phyloP scores from a whole-genome alignment of 2,797 vertebrate genomes.

The Orestias chungarensis region DNA sequence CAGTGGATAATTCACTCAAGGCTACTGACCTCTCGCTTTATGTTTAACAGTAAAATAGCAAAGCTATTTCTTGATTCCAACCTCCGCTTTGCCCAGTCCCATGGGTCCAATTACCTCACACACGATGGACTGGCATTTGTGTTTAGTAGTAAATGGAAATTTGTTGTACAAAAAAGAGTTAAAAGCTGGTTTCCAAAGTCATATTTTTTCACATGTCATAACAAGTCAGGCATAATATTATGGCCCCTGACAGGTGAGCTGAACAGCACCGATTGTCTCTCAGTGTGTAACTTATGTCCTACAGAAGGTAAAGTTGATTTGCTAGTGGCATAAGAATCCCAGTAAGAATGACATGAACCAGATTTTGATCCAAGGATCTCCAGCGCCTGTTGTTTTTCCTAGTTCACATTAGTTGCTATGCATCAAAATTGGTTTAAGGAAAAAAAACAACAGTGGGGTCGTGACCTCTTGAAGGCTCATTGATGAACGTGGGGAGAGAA shows the following conservation, averaged over 20 bases:
- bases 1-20: slow-evolving; percentile 43
- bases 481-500: too few species aligned
- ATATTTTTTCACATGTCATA: background rate
- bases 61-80: slow-evolving; percentile 36
- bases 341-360: background rate
- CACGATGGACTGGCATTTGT: slow-evolving; percentile 6
- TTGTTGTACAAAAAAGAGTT: slow-evolving; percentile 22
- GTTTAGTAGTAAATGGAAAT: slow-evolving; percentile 30
- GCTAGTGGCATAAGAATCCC: background rate
- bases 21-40: slow-evolving; percentile 46
- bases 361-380: too few species aligned
- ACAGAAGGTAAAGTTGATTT: background rate
- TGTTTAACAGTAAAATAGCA: slow-evolving; percentile 44
- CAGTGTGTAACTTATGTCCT: background rate
- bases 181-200: background rate
- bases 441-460: too few species aligned
- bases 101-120: slow-evolving; percentile 51
- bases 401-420: too few species aligned
- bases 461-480: too few species aligned
- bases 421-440: too few species aligned
- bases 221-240: background rate
- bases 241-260: background rate
- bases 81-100: slow-evolving; percentile 34
- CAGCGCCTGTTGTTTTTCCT: too few species aligned
- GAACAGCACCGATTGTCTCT: too few species aligned